phyloP scores from a whole-genome alignment of 2,888 invertebrate species.

The Tethea ocularis region DNA sequence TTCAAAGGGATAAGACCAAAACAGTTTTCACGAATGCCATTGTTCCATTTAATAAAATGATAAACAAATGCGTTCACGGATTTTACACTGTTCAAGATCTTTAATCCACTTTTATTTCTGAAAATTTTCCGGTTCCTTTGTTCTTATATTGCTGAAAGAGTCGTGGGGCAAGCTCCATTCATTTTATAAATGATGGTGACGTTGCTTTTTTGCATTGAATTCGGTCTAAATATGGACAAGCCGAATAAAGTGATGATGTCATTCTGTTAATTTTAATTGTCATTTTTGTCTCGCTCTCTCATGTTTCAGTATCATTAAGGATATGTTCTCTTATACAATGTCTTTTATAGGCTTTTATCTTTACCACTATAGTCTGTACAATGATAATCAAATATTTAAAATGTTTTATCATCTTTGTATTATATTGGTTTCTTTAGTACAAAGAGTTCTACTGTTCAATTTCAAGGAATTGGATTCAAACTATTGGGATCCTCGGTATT shows the following conservation, averaged over 20 bases:
- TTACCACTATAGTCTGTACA: background rate
- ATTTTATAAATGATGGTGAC: background rate
- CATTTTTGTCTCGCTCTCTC: background rate
- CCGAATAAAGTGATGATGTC: background rate
- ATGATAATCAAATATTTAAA: too few relatives aligned
- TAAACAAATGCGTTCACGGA: conserved; percentile 5
- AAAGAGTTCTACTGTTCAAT: too few relatives aligned
- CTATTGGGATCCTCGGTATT: too few relatives aligned
- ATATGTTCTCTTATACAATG: background rate
- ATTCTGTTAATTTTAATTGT: background rate
- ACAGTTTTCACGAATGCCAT: background rate
- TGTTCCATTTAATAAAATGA: background rate
- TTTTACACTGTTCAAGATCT: background rate
- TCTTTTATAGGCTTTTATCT: background rate
- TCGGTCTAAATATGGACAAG: background rate
- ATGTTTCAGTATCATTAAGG: background rate
- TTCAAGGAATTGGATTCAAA: too few relatives aligned
- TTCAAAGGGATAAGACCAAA: background rate
- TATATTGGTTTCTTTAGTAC: too few relatives aligned
- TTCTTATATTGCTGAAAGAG: background rate
- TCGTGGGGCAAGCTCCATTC: background rate
- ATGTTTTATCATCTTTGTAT: too few relatives aligned
- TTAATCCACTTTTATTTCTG: background rate
- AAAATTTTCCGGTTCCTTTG: background rate
- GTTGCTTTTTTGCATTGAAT: background rate